These are phyloP conservation scores for Gobius niger DNA, from an alignment of 2,113 vertebrate species.

Conservation along the genomic window DNA sequence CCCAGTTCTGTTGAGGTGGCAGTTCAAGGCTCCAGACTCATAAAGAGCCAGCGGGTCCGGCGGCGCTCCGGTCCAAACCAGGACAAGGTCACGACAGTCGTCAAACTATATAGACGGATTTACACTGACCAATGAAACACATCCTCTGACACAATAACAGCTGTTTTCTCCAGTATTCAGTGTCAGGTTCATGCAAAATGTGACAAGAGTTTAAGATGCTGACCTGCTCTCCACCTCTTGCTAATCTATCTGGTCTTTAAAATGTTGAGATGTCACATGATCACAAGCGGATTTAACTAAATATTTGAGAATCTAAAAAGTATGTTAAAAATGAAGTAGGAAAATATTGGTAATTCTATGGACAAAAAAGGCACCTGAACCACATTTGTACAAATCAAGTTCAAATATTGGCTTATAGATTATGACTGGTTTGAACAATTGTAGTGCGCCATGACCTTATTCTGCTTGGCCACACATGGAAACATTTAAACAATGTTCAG, in stretches of 20 bases:
- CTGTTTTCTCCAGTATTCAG: too few relatives aligned
- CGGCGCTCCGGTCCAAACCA: not conserved
- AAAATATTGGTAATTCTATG: not conserved
- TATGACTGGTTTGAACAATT: not conserved
- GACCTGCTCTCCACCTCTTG: not conserved
- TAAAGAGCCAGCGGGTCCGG: not conserved
- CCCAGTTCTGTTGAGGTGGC: not conserved
- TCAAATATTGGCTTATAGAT: conserved; percentile 5
- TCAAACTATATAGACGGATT: not conserved
- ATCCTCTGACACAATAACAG: too few relatives aligned
- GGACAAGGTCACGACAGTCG: not conserved
- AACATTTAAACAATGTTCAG: not conserved
- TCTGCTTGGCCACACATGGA: not conserved
- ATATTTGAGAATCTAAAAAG: not conserved
- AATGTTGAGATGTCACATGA: too few relatives aligned
- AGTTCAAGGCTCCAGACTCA: not conserved
- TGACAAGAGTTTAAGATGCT: too few relatives aligned
- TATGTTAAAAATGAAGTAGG: not conserved
- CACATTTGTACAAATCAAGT: not conserved
- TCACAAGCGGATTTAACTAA: not conserved
- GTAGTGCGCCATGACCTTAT: not conserved
- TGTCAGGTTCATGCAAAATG: too few relatives aligned
- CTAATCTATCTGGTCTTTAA: too few relatives aligned
- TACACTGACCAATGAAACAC: not conserved
- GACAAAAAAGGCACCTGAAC: not conserved